Base-by-base conservation (phyloP, 2,888 invertebrate species). In the Dilophus febrilis region DNA sequence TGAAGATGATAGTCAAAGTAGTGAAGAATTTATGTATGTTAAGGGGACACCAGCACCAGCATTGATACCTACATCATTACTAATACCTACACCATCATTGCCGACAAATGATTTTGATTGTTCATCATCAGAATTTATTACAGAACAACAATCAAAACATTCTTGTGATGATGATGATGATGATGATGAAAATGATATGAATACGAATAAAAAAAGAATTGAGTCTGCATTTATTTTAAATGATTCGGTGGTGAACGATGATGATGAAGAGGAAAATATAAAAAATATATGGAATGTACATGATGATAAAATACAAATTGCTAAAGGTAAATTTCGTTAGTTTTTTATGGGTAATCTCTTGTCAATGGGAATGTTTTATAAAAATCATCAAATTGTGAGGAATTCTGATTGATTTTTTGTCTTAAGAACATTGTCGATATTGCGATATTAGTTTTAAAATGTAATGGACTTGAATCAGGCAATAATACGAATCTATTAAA, bases 1-100 rank as follows among this genome's bases (percentile, higher is more conserved):
- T 4, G 64, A 65, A 42, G 63, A 61, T 31, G 65, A 66, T 44
- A 49, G 47, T 37, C 45, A 47, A 36, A 58, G 58, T 37, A 51
- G 50, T 33, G 53, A 51, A 43, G 53, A 51, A 32, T 55, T 55
- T 45, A 52, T 54, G 37, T 52, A 56, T 42, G 52, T 56, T 34
- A 49, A 49, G 37, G 47, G 49, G 29, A 50, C 42, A 35, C 42
- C 46, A 34, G 27, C 41, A 17, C 11, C 5, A n/a, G 29, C 31
- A 4, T 22, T 31, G 4, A 37, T 19, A 4, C 7, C 14, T 12
- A 30, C 37, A 30, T n/a, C 13, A 16, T 4, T 33, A 33, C 33
- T 16, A 33, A 33, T 17, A 34, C 22, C 5, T 22, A 6, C 22
- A 22, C 22, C 22, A 4, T 8, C 22, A 22, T 22, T 8, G 8